A percentile compares a stretch with the other conserved stretches of the same genome.
phyloP scores from a whole-genome alignment of 1,140 invertebrate species.

The Sogatella furcifera region DNA sequence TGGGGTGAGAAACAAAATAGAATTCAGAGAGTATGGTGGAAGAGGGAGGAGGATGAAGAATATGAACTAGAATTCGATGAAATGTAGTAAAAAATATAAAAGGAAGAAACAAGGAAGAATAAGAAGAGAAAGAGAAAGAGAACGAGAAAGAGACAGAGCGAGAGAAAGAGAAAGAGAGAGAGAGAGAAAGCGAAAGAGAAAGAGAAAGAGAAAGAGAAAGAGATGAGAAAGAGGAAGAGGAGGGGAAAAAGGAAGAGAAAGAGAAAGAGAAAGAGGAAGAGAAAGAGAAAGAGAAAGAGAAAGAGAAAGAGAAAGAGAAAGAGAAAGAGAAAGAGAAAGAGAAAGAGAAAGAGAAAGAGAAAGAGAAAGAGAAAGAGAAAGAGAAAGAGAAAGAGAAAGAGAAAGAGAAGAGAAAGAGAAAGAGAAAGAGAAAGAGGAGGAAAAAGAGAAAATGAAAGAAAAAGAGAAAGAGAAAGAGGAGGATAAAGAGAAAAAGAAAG shows the following conservation, averaged over 20 bases:
- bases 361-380: neutral
- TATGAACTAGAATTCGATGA: neutral
- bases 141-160: neutral
- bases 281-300: neutral
- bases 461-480: too few relatives aligned
- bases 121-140: neutral
- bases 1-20: too few relatives aligned
- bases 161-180: neutral
- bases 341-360: too few relatives aligned
- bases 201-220: neutral
- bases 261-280: neutral
- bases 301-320: neutral
- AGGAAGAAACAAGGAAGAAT: neutral
- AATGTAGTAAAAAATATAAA: neutral
- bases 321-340: neutral
- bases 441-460: neutral
- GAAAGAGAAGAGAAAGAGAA: neutral
- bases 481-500: too few relatives aligned
- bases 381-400: neutral
- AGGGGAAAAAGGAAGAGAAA: conserved; percentile 5
- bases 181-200: neutral
- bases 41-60: neutral
- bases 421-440: neutral
- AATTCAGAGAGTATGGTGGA: too few relatives aligned
- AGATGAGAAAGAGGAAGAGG: conserved; percentile 7